phyloP scores from a whole-genome alignment of 2,113 vertebrate species.

The Varanus salvator region DNA sequence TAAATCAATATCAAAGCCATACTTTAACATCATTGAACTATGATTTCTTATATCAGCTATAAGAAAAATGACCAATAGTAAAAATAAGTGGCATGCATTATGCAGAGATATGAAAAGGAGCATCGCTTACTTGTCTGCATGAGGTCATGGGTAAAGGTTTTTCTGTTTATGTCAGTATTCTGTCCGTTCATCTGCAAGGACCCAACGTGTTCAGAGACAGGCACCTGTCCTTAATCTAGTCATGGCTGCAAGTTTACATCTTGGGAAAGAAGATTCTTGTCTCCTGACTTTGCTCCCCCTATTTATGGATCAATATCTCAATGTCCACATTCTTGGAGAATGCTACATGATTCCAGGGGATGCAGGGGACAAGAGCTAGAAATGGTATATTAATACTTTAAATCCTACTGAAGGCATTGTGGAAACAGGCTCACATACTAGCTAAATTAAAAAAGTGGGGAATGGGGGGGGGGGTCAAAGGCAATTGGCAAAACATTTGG shows the following conservation, averaged over 20 bases:
- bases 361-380: background rate
- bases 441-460: background rate
- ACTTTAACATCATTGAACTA: conserved; percentile 39
- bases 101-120: background rate
- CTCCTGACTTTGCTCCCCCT: background rate
- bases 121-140: background rate
- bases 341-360: background rate
- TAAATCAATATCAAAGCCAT: conserved; percentile 50
- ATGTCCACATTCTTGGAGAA: background rate
- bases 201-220: conserved; percentile 10
- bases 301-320: fast-evolving
- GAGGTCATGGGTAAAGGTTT: background rate
- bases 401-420: background rate
- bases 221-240: background rate
- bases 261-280: background rate
- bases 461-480: conserved; percentile 1
- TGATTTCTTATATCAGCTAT: background rate
- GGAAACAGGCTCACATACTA: background rate
- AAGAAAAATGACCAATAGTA: background rate
- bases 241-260: fast-evolving
- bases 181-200: background rate
- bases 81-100: background rate
- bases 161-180: background rate
- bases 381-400: background rate
- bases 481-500: background rate